These are phyloP conservation scores for Ericerus pela DNA, from an alignment of 1,140 invertebrate species.

Conservation along the genomic window DNA sequence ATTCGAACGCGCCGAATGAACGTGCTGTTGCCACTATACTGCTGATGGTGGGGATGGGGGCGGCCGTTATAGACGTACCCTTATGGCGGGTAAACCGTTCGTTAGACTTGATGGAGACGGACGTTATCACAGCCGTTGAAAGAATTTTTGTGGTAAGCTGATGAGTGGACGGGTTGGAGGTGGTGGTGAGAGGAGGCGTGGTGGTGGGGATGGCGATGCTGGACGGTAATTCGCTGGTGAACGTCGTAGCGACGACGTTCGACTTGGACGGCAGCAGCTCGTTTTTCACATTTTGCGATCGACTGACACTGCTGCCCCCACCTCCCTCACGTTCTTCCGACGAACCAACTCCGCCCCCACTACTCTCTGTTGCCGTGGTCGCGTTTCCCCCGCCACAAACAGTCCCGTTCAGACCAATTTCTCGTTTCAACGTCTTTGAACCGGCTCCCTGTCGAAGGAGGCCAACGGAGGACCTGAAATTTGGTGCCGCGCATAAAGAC, in stretches of 20 bases:
- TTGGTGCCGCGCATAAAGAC: no score
- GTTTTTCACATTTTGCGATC: not conserved
- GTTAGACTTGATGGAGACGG: not conserved
- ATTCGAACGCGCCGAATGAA: no score
- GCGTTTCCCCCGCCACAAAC: no score
- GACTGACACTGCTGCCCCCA: not conserved
- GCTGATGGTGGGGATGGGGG: not conserved
- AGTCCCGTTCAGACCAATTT: no score
- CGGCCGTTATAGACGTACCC: not conserved
- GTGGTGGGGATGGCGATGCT: not conserved
- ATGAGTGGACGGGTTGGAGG: not conserved
- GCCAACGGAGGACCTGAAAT: no score
- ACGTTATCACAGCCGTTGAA: slow-evolving; percentile 2
- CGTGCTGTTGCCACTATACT: no score
- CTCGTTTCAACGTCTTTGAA: no score
- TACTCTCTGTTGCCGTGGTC: no score
- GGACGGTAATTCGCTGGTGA: not conserved
- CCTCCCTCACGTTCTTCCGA: not conserved
- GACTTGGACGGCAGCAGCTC: not conserved
- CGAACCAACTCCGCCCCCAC: no score
- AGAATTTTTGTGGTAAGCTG: slow-evolving; percentile 1
- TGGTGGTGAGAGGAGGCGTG: not conserved
- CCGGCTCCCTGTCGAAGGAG: no score
- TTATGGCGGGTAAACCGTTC: not conserved
- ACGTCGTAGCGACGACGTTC: not conserved